Percentiles rank a stretch among this genome's conserved stretches.
Conservation (phyloP, 2,113 vertebrate species). For the Peromyscus maniculatus region DNA sequence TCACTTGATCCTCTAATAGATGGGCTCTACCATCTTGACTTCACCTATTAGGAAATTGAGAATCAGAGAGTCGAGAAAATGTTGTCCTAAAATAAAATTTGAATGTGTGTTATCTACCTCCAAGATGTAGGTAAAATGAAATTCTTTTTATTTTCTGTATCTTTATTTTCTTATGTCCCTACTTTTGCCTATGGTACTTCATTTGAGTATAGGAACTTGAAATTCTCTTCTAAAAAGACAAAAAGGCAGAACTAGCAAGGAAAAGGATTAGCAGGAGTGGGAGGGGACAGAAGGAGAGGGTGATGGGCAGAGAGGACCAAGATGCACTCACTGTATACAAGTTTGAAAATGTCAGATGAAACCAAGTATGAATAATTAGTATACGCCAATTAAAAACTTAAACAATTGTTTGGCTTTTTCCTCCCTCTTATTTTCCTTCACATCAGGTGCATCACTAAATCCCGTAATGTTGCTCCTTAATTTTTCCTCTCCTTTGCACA, state of each 20-base stretch:
- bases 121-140: conserved; percentile 54
- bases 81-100: conserved; percentile 34
- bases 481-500: not conserved
- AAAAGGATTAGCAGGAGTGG: not conserved
- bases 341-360: not conserved
- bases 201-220: not conserved
- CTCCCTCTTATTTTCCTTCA: not conserved
- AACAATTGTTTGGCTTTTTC: not conserved
- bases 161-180: not conserved
- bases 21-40: not conserved
- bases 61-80: not conserved
- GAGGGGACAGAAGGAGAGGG: not conserved
- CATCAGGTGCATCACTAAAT: not conserved
- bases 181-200: not conserved
- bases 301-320: not conserved
- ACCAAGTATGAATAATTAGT: not conserved
- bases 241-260: not conserved
- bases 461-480: not conserved
- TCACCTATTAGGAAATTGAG: not conserved
- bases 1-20: not conserved
- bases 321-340: not conserved
- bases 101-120: not conserved
- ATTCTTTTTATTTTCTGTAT: conserved; percentile 25
- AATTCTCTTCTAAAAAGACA: not conserved
- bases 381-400: not conserved